Evolutionary conservation across 2,113 vertebrate genomes (phyloP).

Genomic region (Hystrix brachyura): DNA sequence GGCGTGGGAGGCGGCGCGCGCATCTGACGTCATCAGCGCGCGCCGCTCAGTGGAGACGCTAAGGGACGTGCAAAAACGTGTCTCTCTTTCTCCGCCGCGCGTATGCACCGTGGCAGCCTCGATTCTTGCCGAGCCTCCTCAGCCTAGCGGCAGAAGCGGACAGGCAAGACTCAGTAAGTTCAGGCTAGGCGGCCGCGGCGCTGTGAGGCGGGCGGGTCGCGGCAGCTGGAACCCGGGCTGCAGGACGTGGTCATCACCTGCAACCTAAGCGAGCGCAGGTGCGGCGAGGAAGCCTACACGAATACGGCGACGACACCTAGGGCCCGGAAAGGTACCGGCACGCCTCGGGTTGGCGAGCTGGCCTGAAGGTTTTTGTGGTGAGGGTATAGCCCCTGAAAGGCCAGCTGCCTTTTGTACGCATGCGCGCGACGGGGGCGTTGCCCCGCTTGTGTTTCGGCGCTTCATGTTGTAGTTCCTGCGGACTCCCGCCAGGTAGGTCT

Average conservation of each 20-base stretch:
- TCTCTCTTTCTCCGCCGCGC: fast-evolving
- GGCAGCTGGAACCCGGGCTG: constrained; percentile 94
- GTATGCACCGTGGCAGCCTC: not conserved
- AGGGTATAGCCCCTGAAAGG: not conserved
- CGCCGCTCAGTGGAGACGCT: fast-evolving
- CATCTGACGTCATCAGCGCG: not conserved
- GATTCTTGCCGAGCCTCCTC: not conserved
- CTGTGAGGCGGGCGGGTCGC: constrained; percentile 74
- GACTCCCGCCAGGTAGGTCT: fast-evolving
- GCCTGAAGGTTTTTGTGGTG: not conserved
- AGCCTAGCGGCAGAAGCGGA: constrained; percentile 87
- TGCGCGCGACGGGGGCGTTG: not conserved
- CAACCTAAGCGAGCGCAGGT: constrained; percentile 96
- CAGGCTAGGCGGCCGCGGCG: constrained; percentile 82
- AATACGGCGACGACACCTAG: constrained; percentile 86
- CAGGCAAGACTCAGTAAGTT: constrained; percentile 88
- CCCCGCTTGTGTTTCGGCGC: fast-evolving
- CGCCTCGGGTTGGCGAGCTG: fast-evolving
- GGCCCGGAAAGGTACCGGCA: constrained; percentile 92
- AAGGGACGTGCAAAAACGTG: fast-evolving
- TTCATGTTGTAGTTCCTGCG: fast-evolving
- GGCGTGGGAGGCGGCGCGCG: not conserved
- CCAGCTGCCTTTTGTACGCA: fast-evolving
- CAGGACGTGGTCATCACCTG: constrained; percentile 95
- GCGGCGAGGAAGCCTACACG: constrained; percentile 94